Evolutionary conservation across 2,113 vertebrate genomes (phyloP), one percentile per base, ranked within the genome.

Genomic region (Triplophysa tibetana): DNA sequence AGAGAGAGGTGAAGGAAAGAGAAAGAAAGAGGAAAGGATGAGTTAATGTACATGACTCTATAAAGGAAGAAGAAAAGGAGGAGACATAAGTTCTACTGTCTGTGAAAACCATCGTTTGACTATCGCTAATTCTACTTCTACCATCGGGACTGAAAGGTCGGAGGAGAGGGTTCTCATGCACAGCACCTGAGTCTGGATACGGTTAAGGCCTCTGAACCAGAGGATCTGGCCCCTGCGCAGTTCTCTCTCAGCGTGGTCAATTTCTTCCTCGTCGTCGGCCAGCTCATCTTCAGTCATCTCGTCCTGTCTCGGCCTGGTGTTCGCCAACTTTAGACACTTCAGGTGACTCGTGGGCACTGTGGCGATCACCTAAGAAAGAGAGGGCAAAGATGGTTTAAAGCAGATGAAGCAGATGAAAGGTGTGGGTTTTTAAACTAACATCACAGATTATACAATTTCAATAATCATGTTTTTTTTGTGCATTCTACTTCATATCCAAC

Each of bases 141-240:
- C 29, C 4, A 54, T 11, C 48, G 29, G 26, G 48, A n/a, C 21
- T 4, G 41, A 45, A 41, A 61, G 58, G 19, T 38, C 24, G 65
- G 23, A 33, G 29, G 52, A 54, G 43, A 61, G 67, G 12, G 45
- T 41, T 56, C 43, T 41, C 60, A 81, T 56, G 79, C 79, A 89
- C 88, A 81, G 84, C 93, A 96, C 95, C 95, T 97, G 95, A 19
- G 96, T 96, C 92, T 97, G 95, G 84, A 97, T 97, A 84, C 96
- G 92, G 87, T 95, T 96, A 80, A 97, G 95, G 72, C 95, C 96
- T 85, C 96, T 93, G 89, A 96, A 97, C 96, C 96, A 97, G 83
- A 97, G 94, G 90, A 97, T 95, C 92, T 97, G 95, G 72, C 96
- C 95, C 2, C 95, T 91, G 76, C 95, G 93, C 60, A 96, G 92